A percentile compares a stretch with the other conserved stretches of the same genome.
phyloP scores from a whole-genome alignment of 2,888 invertebrate genomes.

The Atethmia centrago region DNA sequence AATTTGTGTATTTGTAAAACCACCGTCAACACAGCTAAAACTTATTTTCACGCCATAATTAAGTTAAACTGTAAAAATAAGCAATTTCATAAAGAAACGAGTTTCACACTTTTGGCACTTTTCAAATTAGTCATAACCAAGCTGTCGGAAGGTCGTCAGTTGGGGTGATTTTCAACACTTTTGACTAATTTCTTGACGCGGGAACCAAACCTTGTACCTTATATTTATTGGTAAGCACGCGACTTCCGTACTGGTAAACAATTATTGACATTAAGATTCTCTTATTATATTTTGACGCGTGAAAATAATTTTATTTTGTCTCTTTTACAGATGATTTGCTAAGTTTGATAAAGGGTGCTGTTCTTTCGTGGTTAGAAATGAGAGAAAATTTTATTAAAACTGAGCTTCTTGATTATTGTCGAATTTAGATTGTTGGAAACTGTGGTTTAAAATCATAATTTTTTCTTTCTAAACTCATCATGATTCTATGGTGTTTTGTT shows the following conservation, averaged over 20 bases:
- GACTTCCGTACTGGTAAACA: conserved; percentile 76
- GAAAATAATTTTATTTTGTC: conserved; percentile 60
- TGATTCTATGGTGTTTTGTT: no score
- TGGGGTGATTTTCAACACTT: conserved; percentile 66
- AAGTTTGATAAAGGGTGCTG: conserved; percentile 27
- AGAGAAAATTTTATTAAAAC: no score
- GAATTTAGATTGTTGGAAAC: no score
- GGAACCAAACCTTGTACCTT: conserved; percentile 71
- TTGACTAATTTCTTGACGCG: conserved; percentile 63
- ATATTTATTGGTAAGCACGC: conserved; percentile 79
- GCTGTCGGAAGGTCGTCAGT: conserved; percentile 67
- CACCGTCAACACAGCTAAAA: background rate
- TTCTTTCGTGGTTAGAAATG: background rate
- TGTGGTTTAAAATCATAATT: no score
- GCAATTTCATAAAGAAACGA: conserved; percentile 27
- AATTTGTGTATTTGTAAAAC: background rate
- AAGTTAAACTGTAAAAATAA: conserved; percentile 37
- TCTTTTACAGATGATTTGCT: conserved; percentile 34
- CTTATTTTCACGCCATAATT: conserved; percentile 10
- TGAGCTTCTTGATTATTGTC: no score
- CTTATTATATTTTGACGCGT: conserved; percentile 65
- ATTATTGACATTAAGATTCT: conserved; percentile 73
- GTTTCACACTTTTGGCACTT: conserved; percentile 62
- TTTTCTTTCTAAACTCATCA: no score
- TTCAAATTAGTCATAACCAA: conserved; percentile 70